phyloP scores from a whole-genome alignment of 2,113 vertebrate genomes.

The Grallaria varia region DNA sequence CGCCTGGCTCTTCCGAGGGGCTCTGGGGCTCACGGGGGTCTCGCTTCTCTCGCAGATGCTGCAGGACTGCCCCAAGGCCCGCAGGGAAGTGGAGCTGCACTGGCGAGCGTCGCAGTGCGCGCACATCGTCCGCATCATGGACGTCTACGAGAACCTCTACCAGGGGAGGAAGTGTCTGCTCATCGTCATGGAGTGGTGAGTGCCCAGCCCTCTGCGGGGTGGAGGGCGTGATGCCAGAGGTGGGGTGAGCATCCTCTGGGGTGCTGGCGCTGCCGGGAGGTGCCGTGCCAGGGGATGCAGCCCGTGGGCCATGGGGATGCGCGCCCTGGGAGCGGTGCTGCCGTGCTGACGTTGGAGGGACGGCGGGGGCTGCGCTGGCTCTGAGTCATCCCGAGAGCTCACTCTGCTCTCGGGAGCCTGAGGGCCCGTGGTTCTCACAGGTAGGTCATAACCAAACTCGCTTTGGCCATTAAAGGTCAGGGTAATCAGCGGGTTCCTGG shows the following conservation, averaged over 20 bases:
- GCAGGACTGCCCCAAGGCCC: conserved; percentile 94
- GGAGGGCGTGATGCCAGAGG: fast-evolving
- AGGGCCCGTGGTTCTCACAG: neutral
- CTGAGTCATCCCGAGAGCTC: conserved; percentile 8
- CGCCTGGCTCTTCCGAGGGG: fast-evolving
- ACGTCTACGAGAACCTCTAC: conserved; percentile 97
- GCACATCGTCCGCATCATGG: conserved; percentile 93
- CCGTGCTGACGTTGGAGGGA: neutral
- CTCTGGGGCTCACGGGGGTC: neutral
- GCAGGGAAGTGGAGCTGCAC: conserved; percentile 94
- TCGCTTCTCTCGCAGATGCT: conserved; percentile 81
- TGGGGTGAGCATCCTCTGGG: fast-evolving
- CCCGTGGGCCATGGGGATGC: neutral
- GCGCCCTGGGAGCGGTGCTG: neutral
- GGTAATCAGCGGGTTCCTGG: neutral
- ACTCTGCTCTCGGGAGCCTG: neutral
- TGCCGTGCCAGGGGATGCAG: neutral
- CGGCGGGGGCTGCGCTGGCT: neutral
- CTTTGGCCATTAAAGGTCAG: neutral
- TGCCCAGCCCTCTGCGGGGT: fast-evolving
- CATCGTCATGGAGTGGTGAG: conserved; percentile 98
- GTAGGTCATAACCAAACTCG: neutral
- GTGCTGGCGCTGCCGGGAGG: neutral
- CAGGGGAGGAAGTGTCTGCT: conserved; percentile 91
- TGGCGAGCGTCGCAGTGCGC: conserved; percentile 92